Evolutionary conservation across 2,888 invertebrate species (phyloP).

Genomic region (Acleris emargana): DNA sequence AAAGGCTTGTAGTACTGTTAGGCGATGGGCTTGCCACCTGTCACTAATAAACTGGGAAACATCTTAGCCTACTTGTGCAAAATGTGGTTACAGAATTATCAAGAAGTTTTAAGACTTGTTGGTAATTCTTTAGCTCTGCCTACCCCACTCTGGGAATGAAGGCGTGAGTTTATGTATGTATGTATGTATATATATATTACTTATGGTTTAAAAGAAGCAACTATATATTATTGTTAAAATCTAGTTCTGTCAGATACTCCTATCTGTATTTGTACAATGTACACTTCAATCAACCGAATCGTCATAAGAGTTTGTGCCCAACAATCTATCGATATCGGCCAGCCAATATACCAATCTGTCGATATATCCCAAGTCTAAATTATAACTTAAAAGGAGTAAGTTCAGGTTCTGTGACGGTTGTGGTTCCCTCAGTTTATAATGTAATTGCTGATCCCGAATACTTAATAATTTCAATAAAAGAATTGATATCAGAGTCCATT

Average conservation of each 20-base stretch:
- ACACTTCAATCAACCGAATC: constrained; percentile 50
- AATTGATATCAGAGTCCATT: constrained; percentile 89
- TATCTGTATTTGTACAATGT: not conserved
- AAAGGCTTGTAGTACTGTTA: too few species aligned
- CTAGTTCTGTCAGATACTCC: not conserved
- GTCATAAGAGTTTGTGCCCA: constrained; percentile 54
- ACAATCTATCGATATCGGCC: constrained; percentile 74
- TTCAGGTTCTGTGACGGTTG: constrained; percentile 72
- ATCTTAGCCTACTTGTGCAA: too few species aligned
- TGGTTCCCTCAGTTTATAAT: constrained; percentile 57
- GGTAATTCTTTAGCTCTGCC: too few species aligned
- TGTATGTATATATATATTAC: too few species aligned
- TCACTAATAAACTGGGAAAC: too few species aligned
- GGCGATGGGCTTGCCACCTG: too few species aligned
- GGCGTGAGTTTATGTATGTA: too few species aligned
- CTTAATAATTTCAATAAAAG: constrained; percentile 86
- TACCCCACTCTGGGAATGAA: too few species aligned
- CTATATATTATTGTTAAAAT: too few species aligned
- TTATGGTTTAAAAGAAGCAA: too few species aligned
- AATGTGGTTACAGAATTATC: too few species aligned
- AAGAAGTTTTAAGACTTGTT: too few species aligned
- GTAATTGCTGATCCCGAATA: constrained; percentile 62
- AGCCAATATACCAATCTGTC: constrained; percentile 78
- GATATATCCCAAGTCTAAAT: constrained; percentile 78
- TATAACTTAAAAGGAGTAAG: constrained; percentile 74